Evolutionary conservation across 2,888 invertebrate genomes (phyloP).

Genomic region (Hirtodrosophila duncani): DNA sequence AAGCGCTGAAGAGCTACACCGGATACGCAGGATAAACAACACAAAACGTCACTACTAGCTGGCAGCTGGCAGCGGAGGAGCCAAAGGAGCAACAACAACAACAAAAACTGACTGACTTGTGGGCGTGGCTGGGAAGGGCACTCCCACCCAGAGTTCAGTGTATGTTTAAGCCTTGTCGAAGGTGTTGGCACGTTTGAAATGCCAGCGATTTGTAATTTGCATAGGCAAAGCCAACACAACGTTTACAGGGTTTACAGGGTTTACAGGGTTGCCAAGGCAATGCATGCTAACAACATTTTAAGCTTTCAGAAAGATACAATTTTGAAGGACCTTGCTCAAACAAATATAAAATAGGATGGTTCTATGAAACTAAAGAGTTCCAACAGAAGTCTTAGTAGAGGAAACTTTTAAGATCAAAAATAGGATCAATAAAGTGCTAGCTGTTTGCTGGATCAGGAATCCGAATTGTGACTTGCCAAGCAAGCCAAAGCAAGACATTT

Average conservation of each 20-base stretch:
- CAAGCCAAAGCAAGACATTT: too few relatives aligned
- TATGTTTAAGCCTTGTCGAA: constrained; percentile 41
- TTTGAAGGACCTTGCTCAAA: too few relatives aligned
- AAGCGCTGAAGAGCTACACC: not conserved
- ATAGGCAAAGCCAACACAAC: constrained; percentile 19
- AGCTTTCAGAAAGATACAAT: too few relatives aligned
- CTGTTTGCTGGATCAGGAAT: too few relatives aligned
- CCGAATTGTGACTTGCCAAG: too few relatives aligned
- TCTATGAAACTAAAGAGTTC: too few relatives aligned
- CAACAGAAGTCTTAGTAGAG: too few relatives aligned
- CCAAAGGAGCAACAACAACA: not conserved
- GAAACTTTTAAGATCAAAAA: too few relatives aligned
- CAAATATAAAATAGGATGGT: too few relatives aligned
- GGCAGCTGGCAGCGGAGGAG: not conserved
- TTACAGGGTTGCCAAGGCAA: constrained; percentile 31
- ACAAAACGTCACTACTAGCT: constrained; percentile 63
- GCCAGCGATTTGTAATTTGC: constrained; percentile 51
- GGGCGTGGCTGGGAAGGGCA: constrained; percentile 9
- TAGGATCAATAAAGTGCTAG: too few relatives aligned
- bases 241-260: constrained; percentile 31
- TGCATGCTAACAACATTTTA: too few relatives aligned
- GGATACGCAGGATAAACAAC: constrained; percentile 62
- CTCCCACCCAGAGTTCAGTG: not conserved
- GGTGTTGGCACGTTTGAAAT: constrained; percentile 51
- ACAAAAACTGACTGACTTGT: not conserved